Conservation (phyloP, 2,113 vertebrate species). For the Nannospalax galili region DNA sequence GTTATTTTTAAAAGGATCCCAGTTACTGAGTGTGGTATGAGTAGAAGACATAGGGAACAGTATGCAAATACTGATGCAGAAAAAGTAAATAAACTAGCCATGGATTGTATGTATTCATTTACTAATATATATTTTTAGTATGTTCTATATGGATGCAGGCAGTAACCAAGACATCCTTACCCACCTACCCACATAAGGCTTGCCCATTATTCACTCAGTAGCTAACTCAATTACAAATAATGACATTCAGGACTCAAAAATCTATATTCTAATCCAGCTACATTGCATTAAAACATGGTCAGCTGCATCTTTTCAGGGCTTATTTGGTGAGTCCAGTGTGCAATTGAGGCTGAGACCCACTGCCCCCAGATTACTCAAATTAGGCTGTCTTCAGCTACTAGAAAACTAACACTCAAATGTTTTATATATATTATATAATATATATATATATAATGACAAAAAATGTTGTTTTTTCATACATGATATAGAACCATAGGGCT, state of each 20-base stretch:
- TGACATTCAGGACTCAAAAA: not conserved
- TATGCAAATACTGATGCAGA: not conserved
- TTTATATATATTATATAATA: no score
- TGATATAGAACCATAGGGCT: not conserved
- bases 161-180: constrained; percentile 8
- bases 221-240: constrained; percentile 14
- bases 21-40: not conserved
- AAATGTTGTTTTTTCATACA: not conserved
- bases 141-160: not conserved
- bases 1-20: not conserved
- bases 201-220: constrained; percentile 15
- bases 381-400: not conserved
- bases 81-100: constrained; percentile 17
- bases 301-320: not conserved
- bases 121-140: not conserved
- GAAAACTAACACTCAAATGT: not conserved
- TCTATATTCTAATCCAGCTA: constrained; percentile 34
- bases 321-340: not conserved
- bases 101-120: not conserved
- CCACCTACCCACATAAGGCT: not conserved
- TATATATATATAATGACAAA: no score
- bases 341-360: not conserved
- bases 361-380: not conserved
- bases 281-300: not conserved
- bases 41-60: not conserved